Evolutionary conservation across 2,113 vertebrate species (phyloP).

Genomic region (Microcebus ravelobensis): DNA sequence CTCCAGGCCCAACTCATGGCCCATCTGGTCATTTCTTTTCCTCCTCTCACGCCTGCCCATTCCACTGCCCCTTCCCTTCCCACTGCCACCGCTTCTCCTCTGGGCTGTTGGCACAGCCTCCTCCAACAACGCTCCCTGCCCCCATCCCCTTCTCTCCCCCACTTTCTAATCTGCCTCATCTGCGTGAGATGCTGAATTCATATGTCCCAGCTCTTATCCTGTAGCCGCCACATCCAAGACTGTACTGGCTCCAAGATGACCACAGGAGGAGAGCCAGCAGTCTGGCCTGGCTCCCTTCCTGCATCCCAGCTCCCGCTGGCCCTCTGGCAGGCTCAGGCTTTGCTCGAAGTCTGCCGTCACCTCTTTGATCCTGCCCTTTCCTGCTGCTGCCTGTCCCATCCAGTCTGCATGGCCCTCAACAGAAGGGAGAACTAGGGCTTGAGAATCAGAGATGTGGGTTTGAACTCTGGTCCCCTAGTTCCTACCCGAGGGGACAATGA

Average conservation of each 20-base stretch:
- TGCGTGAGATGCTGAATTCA: not conserved
- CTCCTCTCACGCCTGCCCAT: not conserved
- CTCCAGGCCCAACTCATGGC: not conserved
- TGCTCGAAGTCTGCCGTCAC: not conserved
- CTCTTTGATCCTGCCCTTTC: not conserved
- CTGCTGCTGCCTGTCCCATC: not conserved
- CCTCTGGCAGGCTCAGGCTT: not conserved
- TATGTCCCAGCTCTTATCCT: not conserved
- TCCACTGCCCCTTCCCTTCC: too few relatives aligned
- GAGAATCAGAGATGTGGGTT: not conserved
- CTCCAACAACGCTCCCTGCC: not conserved
- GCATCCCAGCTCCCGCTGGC: not conserved
- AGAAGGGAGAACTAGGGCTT: not conserved
- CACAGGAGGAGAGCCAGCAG: not conserved
- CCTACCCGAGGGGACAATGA: not conserved
- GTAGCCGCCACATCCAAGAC: not conserved
- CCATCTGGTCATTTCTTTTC: not conserved
- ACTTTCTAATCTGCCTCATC: not conserved
- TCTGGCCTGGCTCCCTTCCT: not conserved
- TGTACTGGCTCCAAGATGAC: not conserved
- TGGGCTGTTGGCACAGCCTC: not conserved
- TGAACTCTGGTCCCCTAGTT: not conserved
- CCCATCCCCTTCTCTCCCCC: fast-evolving
- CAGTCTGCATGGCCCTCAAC: not conserved
- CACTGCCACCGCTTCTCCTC: not conserved